phyloP scores from a whole-genome alignment of 2,888 invertebrate genomes.

The Apeira syringaria region DNA sequence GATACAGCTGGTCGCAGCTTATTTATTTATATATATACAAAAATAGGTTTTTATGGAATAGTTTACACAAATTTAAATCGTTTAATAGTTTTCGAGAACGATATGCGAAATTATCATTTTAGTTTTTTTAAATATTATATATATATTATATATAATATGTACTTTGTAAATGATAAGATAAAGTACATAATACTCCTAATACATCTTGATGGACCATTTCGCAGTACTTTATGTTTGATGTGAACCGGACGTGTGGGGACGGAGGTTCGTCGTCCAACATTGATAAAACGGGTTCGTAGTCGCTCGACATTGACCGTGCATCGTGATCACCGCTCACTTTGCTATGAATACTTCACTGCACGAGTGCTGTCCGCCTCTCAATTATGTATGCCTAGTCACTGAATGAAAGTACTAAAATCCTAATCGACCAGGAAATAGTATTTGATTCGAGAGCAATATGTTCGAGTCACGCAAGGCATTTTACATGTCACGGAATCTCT shows the following conservation, averaged over 20 bases:
- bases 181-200: no score
- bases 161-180: no score
- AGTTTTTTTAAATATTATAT: no score
- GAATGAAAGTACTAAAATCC: not conserved
- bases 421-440: constrained; percentile 1
- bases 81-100: no score
- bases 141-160: no score
- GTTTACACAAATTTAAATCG: no score
- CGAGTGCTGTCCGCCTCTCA: constrained; percentile 22
- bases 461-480: constrained; percentile 10
- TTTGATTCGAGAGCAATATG: constrained; percentile 11
- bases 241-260: constrained; percentile 10
- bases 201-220: constrained; percentile 13
- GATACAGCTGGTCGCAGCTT: no score
- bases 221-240: constrained; percentile 8
- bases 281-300: constrained; percentile 35
- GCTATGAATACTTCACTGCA: constrained; percentile 47
- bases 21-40: no score
- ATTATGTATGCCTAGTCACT: constrained; percentile 17
- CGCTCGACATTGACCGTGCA: constrained; percentile 58
- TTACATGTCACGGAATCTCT: constrained; percentile 3
- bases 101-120: no score
- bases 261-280: constrained; percentile 14
- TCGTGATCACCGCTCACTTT: constrained; percentile 46
- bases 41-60: no score